phyloP scores from a whole-genome alignment of 2,797 vertebrate species.

The Apogon hyalosoma region DNA sequence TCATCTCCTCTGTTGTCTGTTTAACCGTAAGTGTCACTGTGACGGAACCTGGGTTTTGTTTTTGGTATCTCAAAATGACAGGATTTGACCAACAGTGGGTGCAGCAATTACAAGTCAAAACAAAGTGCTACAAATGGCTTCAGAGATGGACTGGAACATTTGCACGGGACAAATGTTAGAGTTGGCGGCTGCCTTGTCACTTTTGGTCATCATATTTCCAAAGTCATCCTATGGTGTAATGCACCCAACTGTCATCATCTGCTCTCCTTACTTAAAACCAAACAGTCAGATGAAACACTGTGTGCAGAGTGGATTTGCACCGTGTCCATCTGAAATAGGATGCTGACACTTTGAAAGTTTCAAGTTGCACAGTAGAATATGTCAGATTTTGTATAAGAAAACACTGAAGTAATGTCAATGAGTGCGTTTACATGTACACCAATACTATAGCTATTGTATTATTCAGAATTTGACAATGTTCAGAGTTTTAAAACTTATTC shows the following conservation, averaged over 20 bases:
- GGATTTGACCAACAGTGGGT: constrained; percentile 9
- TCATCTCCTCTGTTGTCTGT: background rate
- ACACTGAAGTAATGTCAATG: background rate
- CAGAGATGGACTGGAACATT: constrained; percentile 12
- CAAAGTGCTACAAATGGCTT: constrained; percentile 19
- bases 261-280: constrained; percentile 37
- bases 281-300: constrained; percentile 17
- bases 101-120: constrained; percentile 40
- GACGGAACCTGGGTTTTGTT: constrained; percentile 14
- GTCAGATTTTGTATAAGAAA: background rate
- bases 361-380: background rate
- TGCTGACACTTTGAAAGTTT: background rate
- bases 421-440: background rate
- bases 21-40: no score
- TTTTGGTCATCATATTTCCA: constrained; percentile 32
- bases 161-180: constrained; percentile 41
- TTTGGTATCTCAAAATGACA: constrained; percentile 27
- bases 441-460: no score
- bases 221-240: constrained; percentile 44
- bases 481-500: no score
- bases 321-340: constrained; percentile 13
- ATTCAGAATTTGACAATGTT: no score
- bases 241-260: constrained; percentile 60
- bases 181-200: constrained; percentile 47
- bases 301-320: background rate